These are phyloP conservation scores for Eugnorisma glareosa DNA, from an alignment of 2,888 invertebrate species.

Conservation along the genomic window DNA sequence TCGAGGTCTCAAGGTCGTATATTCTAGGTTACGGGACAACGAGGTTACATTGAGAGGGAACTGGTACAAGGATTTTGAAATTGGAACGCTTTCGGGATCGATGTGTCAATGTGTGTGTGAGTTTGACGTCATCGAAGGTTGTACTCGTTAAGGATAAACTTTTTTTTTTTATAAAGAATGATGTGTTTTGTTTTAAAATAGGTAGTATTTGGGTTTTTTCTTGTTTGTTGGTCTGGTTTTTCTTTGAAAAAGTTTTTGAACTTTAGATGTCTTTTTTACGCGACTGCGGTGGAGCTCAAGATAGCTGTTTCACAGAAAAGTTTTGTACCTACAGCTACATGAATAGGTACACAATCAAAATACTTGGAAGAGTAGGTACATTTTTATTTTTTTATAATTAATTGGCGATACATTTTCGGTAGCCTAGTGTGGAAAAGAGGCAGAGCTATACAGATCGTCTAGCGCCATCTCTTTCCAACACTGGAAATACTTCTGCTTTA, in stretches of 20 bases:
- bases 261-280: not conserved
- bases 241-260: not conserved
- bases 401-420: not conserved
- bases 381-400: not conserved
- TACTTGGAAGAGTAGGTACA: not conserved
- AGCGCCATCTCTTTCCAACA: no score
- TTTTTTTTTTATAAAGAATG: not conserved
- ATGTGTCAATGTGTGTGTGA: constrained; percentile 10
- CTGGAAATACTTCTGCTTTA: no score
- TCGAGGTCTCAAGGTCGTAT: constrained; percentile 59
- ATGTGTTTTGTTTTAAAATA: constrained; percentile 3
- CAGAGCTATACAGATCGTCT: no score
- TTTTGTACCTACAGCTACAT: not conserved
- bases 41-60: constrained; percentile 52
- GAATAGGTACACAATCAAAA: not conserved
- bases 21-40: constrained; percentile 62
- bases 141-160: not conserved
- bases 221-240: not conserved
- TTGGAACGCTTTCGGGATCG: constrained; percentile 31
- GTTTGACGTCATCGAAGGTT: not conserved
- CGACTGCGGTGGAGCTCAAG: not conserved
- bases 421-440: no score
- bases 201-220: constrained; percentile 9
- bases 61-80: constrained; percentile 59
- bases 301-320: not conserved